Evolutionary conservation across 2,888 invertebrate genomes (phyloP).

Genomic region (Cephus nigrinus): DNA sequence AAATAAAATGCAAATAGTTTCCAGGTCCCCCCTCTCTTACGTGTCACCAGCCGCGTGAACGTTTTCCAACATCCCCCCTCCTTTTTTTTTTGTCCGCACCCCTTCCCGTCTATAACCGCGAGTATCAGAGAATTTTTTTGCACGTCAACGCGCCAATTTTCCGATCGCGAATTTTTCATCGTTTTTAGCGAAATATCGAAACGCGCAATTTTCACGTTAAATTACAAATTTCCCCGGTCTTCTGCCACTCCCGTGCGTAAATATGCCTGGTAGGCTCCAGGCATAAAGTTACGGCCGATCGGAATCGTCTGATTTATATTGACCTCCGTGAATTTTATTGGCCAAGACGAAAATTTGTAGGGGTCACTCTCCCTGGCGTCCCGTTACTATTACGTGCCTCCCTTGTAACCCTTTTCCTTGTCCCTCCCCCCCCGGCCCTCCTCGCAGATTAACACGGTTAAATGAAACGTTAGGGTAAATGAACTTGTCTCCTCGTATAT

Average conservation of each 20-base stretch:
- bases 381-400: neutral
- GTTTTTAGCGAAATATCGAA: neutral
- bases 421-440: neutral
- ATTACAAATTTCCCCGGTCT: neutral
- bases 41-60: neutral
- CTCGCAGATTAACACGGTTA: slow-evolving; percentile 35
- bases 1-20: slow-evolving; percentile 44
- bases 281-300: neutral
- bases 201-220: neutral
- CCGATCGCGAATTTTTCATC: neutral
- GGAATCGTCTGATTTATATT: neutral
- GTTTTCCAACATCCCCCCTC: neutral
- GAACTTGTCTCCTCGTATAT: slow-evolving; percentile 30
- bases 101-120: neutral
- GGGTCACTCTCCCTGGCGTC: neutral
- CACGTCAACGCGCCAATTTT: neutral
- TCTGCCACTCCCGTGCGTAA: neutral
- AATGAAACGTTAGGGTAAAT: slow-evolving; percentile 41
- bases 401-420: neutral
- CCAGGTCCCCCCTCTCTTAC: slow-evolving; percentile 10
- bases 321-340: slow-evolving; percentile 1
- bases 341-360: slow-evolving; percentile 34
- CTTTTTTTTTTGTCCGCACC: no score
- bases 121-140: neutral
- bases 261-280: neutral